Base-by-base conservation (phyloP, 2,113 vertebrate genomes). In the Alexandromys fortis region DNA sequence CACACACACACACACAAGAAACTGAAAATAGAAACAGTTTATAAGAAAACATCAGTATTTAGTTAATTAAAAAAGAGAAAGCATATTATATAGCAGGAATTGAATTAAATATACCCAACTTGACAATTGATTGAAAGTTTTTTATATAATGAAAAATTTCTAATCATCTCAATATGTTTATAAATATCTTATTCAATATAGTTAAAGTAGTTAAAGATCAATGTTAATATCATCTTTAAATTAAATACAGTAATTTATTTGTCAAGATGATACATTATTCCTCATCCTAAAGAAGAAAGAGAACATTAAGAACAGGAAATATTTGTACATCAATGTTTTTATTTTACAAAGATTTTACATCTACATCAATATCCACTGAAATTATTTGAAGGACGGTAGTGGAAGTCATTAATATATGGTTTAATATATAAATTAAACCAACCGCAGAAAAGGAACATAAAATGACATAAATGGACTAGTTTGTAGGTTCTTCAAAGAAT, bases 121-220 rank as follows among this genome's bases (percentile, higher is more conserved):
- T 12, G 22, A 52, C 2, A 45, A 68, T 11, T 12, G 17, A 52
- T 4, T 89, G n/a, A 90, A 77, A 1, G 11, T 1, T 45, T 91
- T 61, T 87, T 97, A 17, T 30, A 35, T 89, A 92, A 90, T 76
- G 3, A 14, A 6, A 45, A 79, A 61, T 61, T 83, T 52, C 2
- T 90, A 63, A 90, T 76, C 47, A 8, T 90, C 21, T 75, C 4
- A 81, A 89, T 61, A 28, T 49, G 45, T 97, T 91, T 72, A 88
- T 67, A 72, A 55, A 94, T 72, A 72, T 73, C 38, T 73, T 3
- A 38, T 38, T 42, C 81, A 14, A 45, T 91, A 35, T 78, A 7
- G 7, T 35, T 94, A 86, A 93, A 52, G 3, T 78, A 7, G 7
- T 35, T 94, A 86, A 93, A 52, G 3, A 93, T n/a, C 3, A 94